phyloP scores from a whole-genome alignment of 2,113 vertebrate species.

The Helogale parvula region DNA sequence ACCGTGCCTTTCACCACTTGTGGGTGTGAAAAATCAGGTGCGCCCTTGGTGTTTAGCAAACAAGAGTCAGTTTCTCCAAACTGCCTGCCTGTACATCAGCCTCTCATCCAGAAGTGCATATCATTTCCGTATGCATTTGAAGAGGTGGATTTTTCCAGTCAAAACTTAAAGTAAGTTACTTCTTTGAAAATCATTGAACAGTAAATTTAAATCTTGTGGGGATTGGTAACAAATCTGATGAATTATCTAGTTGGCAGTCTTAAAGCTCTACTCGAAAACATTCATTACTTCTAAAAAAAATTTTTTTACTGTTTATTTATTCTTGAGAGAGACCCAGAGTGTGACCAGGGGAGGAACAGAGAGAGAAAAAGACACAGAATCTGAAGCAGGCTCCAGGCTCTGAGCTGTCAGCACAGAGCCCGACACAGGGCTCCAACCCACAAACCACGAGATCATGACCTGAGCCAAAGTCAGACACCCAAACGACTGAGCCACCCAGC shows the following conservation, averaged over 20 bases:
- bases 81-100: background rate
- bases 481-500: too few relatives aligned
- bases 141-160: background rate
- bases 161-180: background rate
- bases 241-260: conserved; percentile 12
- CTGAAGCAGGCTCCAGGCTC: too few relatives aligned
- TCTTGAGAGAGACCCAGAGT: too few relatives aligned
- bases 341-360: too few relatives aligned
- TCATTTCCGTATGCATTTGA: background rate
- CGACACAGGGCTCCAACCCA: too few relatives aligned
- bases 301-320: too few relatives aligned
- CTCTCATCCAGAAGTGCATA: background rate
- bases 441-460: too few relatives aligned
- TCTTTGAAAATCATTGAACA: background rate
- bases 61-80: background rate
- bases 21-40: background rate
- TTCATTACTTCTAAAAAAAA: background rate
- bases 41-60: background rate
- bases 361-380: too few relatives aligned
- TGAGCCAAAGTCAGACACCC: too few relatives aligned
- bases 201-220: conserved; percentile 31
- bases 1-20: background rate
- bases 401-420: too few relatives aligned
- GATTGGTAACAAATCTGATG: conserved; percentile 24
- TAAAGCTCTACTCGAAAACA: conserved; percentile 49